Evolutionary conservation across 2,888 invertebrate genomes (phyloP), one percentile per base, ranked within the genome.

Genomic region (Chydorus sphaericus): DNA sequence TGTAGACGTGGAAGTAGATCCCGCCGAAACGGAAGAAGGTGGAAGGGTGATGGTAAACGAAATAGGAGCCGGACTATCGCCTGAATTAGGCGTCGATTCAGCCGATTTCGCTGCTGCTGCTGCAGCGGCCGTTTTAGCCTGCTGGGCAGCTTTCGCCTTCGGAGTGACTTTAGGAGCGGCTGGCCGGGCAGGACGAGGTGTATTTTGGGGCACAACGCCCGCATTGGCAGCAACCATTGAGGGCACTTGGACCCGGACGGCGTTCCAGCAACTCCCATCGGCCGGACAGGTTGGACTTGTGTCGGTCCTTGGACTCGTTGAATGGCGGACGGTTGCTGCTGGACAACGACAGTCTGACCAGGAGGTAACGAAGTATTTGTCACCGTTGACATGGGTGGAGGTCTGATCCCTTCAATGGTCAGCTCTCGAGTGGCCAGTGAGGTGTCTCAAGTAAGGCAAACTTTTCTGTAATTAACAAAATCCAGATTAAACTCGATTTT

Each of bases 391-490:
- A 82, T 75, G 23, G 88, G 82, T 16, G 94, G 96, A 10, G 94
- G 86, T 68, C 84, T 82, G 65, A 97, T 92, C 14, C 96, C 96
- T 63, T 96, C 94, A 65, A 97, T 96, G 30, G 84, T 80, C 68
- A 94, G 76, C 72, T 93, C 93, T 71, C 88, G 86, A 39, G 82
- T 85, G 59, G 85, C 85, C 63, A 96, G 75, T 18, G 92, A 91
- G n/a, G 70, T 91, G 89, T 58, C 94, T 80, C 61, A 96, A 76
- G 61, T 91, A 77, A 37, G 96, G 94, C 70, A 96, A 76, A 74
- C 93, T 94, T 85, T 92, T 94, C 89, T 90, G 75, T 65, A 75
- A 72, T 63, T 59, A 57, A 66, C 60, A 61, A 55, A 23, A 48
- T 26, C 36, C 29, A 16, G 18, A 55, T 49, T 28, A 50, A 28